Evolutionary conservation across 2,113 vertebrate genomes (phyloP), one percentile per base, ranked within the genome.

Genomic region (Zosterops japonicus): DNA sequence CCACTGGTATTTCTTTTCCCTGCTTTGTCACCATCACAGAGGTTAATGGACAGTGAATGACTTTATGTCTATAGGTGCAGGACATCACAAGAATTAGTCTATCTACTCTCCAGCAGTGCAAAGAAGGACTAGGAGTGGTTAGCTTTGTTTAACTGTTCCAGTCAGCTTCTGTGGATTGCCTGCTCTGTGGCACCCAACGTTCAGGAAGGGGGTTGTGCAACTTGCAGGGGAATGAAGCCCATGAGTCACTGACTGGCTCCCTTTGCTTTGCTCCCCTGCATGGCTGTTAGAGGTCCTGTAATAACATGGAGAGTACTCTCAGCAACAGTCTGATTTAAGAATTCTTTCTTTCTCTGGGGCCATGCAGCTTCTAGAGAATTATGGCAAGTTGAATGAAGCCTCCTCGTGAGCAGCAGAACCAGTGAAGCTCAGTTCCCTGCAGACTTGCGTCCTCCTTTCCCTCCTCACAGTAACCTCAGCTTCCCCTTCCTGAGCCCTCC

Each of bases 131-230:
- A 21, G 52, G 31, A 46, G 64, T 14, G 46, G 47, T 17, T 52
- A n/a, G 15, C 18, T 64, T 35, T 65, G 33, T 84, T 60, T 11
- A 31, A 33, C 15, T 16, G 70, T 55, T 78, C 27, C 69, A 91
- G 47, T 5, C 50, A 79, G 71, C 68, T 55, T 63, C 71, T 69
- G 27, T 1, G 12, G 24, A 8, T 15, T n/a, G 50, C 46, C 89
- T 74, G 72, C 31, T 4, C 35, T 36, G 22, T 20, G 36, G 69
- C 67, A 52, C 52, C 87, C 79, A 24, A 1, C 5, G 0, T 6
- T 60, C 64, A 89, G 89, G 80, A 97, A 94, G 41, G 61, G 60
- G 20, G 21, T 94, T 96, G 83, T 90, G 90, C 88, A 92, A 97
- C 22, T 27, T n/a, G 75, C 78, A 59, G 82, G 46, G 71, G 5